Percentiles rank a stretch among this genome's conserved stretches.
Evolutionary conservation across 2,888 invertebrate genomes (phyloP).

Genomic region (Tigriopus californicus): DNA sequence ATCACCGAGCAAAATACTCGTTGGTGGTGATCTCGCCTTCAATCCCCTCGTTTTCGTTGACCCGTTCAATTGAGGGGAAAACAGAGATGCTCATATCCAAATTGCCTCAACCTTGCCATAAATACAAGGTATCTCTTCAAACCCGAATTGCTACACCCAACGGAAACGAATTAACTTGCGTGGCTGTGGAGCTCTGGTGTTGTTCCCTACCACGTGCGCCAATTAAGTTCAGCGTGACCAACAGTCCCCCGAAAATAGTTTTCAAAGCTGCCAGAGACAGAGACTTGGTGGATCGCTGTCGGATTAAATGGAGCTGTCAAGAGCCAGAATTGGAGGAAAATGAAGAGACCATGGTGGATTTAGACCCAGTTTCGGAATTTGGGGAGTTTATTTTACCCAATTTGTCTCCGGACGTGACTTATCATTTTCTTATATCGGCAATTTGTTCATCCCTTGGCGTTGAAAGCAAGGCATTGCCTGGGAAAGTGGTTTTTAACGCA

Average conservation of each 20-base stretch:
- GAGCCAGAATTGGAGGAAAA: not conserved
- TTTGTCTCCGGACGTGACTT: not conserved
- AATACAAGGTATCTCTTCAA: not conserved
- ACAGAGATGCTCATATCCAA: not conserved
- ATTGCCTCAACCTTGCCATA: constrained; percentile 3
- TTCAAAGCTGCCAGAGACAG: not conserved
- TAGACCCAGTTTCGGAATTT: not conserved
- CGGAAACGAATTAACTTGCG: not conserved
- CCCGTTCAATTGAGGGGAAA: not conserved
- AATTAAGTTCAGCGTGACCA: not conserved
- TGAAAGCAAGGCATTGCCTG: constrained; percentile 4
- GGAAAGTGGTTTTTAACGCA: not conserved
- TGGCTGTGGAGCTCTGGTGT: not conserved
- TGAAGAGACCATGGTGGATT: not conserved
- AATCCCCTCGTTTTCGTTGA: not conserved
- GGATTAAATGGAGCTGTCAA: not conserved
- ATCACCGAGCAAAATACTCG: not conserved
- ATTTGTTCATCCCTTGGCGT: too few relatives aligned
- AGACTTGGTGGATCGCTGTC: not conserved
- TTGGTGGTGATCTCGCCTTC: not conserved
- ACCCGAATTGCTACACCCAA: not conserved
- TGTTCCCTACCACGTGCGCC: not conserved
- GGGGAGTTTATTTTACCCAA: not conserved
- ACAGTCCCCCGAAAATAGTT: not conserved
- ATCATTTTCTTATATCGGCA: not conserved